phyloP scores from a whole-genome alignment of 2,797 vertebrate genomes.

The Carduelis carduelis region DNA sequence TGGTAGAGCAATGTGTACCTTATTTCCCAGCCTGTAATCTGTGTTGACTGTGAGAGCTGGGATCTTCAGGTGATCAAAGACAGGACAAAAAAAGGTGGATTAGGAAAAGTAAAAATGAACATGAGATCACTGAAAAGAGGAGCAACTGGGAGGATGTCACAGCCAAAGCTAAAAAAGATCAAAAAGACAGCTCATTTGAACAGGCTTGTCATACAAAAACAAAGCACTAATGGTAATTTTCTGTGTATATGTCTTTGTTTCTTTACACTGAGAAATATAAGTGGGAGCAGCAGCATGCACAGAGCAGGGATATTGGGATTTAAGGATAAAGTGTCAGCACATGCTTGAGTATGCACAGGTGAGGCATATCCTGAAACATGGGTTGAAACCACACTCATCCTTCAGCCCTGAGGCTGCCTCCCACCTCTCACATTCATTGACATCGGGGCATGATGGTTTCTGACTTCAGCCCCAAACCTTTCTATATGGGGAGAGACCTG shows the following conservation, averaged over 20 bases:
- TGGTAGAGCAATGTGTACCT: neutral
- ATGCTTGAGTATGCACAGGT: neutral
- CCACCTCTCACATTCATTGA: rapidly evolving
- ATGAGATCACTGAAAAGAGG: neutral
- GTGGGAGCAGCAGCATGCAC: neutral
- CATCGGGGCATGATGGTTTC: neutral
- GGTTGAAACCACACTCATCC: neutral
- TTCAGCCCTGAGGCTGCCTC: neutral
- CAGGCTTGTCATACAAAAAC: neutral
- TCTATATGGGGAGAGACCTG: neutral
- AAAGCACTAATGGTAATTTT: neutral
- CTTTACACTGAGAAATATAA: neutral
- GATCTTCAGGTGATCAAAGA: neutral
- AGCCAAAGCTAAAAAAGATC: neutral
- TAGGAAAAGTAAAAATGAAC: neutral
- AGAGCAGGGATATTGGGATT: neutral
- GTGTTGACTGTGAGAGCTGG: neutral
- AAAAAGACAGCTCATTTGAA: neutral
- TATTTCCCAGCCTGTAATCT: neutral
- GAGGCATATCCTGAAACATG: neutral
- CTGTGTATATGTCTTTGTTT: neutral
- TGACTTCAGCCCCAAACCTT: neutral
- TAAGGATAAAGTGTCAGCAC: neutral
- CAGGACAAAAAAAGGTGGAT: neutral
- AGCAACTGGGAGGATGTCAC: rapidly evolving